phyloP scores from a whole-genome alignment of 37 sponge, comb jelly and placozoan species.

The Cladorhizidae sp. region DNA sequence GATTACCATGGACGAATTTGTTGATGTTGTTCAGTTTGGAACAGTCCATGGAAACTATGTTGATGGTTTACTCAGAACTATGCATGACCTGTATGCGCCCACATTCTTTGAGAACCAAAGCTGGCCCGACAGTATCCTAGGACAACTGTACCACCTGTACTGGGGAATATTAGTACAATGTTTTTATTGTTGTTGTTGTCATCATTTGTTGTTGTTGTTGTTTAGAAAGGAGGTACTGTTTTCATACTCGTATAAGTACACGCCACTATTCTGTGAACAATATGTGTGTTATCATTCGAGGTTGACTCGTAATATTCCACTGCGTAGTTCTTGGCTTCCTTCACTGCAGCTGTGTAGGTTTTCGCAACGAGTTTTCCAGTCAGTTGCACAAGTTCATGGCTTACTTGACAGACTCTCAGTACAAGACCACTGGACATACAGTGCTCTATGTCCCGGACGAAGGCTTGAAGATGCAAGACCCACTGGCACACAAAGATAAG shows the following conservation, averaged over 20 bases:
- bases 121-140: conserved; percentile 90
- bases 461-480: conserved; percentile 63
- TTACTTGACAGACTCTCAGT: conserved; percentile 89
- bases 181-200: no score
- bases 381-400: conserved; percentile 95
- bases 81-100: conserved; percentile 91
- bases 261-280: no score
- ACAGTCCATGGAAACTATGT: conserved; percentile 64
- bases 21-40: conserved; percentile 74
- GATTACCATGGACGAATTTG: conserved; percentile 67
- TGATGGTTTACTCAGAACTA: conserved; percentile 65
- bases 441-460: conserved; percentile 97
- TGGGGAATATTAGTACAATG: no score
- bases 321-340: neutral
- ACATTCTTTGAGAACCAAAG: conserved; percentile 83
- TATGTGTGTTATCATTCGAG: no score
- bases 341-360: conserved; percentile 41
- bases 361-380: conserved; percentile 84
- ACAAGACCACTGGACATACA: conserved; percentile 91
- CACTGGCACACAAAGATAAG: conserved; percentile 78
- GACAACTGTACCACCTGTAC: neutral
- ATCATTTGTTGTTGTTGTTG: no score
- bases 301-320: no score
- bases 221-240: no score
- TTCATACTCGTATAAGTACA: no score